Percentiles rank a stretch among this genome's conserved stretches.
Evolutionary conservation across 92 coral and sea anemone species (phyloP).

Genomic region (Hydrozoanthus gracilis): DNA sequence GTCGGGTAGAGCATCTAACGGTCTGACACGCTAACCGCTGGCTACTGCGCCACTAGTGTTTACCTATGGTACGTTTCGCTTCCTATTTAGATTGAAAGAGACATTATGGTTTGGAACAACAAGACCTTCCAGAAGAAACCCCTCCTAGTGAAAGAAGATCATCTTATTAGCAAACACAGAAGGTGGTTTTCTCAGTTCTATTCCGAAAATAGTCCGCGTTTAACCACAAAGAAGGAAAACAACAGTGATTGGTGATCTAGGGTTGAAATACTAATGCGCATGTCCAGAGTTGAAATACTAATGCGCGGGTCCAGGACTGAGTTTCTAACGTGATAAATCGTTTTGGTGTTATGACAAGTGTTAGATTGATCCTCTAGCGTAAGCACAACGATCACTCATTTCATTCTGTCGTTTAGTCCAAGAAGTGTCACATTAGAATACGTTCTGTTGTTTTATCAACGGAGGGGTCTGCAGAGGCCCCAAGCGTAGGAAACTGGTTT

Average conservation of each 20-base stretch:
- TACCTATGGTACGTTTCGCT: neutral
- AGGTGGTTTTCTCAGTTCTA: constrained; percentile 95
- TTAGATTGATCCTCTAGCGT: too few relatives aligned
- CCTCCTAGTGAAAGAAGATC: constrained; percentile 89
- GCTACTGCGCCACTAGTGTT: neutral
- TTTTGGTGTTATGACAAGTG: too few relatives aligned
- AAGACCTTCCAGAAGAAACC: constrained; percentile 80
- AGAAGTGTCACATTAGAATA: too few relatives aligned
- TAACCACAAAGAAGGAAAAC: constrained; percentile 57
- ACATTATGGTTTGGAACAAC: constrained; percentile 97
- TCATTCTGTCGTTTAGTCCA: too few relatives aligned
- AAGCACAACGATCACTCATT: too few relatives aligned
- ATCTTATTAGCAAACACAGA: constrained; percentile 83
- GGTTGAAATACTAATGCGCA: neutral
- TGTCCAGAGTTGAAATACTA: neutral
- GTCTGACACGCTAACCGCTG: neutral
- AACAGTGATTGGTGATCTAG: constrained; percentile 74
- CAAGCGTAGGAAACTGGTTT: too few relatives aligned
- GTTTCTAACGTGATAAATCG: neutral
- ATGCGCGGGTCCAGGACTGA: neutral
- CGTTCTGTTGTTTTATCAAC: too few relatives aligned
- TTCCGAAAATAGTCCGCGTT: constrained; percentile 91
- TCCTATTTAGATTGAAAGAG: constrained; percentile 82
- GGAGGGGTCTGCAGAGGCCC: too few relatives aligned
- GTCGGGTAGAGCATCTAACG: neutral